These are phyloP conservation scores for Miichthys miiuy DNA, from an alignment of 2,797 vertebrate species.

Conservation along the genomic window DNA sequence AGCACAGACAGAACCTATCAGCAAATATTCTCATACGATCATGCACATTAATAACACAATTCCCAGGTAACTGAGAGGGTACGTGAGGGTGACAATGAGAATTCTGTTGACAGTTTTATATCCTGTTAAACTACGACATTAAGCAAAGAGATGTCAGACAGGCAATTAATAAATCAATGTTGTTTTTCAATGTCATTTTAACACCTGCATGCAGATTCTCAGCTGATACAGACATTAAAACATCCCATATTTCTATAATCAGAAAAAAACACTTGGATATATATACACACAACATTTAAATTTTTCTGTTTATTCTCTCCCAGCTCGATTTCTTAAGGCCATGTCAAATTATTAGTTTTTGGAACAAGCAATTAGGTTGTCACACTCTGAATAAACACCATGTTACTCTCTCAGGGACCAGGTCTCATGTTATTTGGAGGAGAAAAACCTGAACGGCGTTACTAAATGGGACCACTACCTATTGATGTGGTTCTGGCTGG, in stretches of 20 bases:
- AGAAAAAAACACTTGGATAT: not conserved
- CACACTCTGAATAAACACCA: slow-evolving; percentile 12
- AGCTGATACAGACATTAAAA: not conserved
- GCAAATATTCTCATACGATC: not conserved
- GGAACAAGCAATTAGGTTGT: not conserved
- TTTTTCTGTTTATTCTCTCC: not conserved
- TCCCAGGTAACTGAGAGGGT: not conserved
- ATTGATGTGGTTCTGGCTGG: slow-evolving; percentile 56
- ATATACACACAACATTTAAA: not conserved
- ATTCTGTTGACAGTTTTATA: not conserved
- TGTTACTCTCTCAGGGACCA: not conserved
- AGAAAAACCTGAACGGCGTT: slow-evolving; percentile 22
- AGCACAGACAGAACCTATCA: not conserved
- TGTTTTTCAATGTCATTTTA: not conserved
- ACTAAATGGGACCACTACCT: slow-evolving; percentile 28
- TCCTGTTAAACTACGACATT: not conserved
- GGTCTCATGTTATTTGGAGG: slow-evolving; percentile 25
- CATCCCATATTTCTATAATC: not conserved
- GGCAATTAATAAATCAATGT: not conserved
- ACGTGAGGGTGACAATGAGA: not conserved
- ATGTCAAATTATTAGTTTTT: slow-evolving; percentile 5
- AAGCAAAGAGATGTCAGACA: not conserved
- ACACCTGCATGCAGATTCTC: not conserved
- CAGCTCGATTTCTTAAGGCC: not conserved
- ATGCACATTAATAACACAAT: not conserved